These are phyloP conservation scores for Scrobipalpa atriplicella DNA, from an alignment of 2,888 invertebrate genomes.

Conservation along the genomic window DNA sequence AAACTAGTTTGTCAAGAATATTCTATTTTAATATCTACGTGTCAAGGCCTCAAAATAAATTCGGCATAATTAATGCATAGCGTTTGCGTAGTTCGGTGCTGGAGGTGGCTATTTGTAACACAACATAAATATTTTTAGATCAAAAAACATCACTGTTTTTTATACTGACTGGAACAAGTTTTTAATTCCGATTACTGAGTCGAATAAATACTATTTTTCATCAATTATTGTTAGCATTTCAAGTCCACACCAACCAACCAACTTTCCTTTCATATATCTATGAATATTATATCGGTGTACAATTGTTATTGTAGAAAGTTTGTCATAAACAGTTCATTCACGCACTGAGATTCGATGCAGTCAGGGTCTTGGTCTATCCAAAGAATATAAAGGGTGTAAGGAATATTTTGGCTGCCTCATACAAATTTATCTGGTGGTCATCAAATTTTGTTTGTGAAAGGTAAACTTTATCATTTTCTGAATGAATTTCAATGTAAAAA, in stretches of 20 bases:
- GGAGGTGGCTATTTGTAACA: background rate
- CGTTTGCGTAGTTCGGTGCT: conserved; percentile 12
- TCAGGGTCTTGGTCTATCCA: background rate
- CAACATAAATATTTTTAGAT: background rate
- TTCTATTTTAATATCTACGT: conserved; percentile 22
- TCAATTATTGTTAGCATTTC: no score
- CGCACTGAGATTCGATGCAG: background rate
- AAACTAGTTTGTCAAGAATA: conserved; percentile 25
- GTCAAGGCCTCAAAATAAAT: conserved; percentile 24
- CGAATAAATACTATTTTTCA: no score
- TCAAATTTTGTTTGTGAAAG: no score
- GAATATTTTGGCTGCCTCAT: background rate
- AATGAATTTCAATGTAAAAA: no score
- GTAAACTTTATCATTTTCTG: no score
- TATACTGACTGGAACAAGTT: no score
- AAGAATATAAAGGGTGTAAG: background rate
- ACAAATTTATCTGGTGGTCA: no score
- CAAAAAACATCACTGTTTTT: no score
- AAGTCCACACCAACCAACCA: no score
- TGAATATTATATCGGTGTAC: no score
- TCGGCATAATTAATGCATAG: conserved; percentile 11
- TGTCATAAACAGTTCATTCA: background rate
- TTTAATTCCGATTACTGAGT: no score
- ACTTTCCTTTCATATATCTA: no score
- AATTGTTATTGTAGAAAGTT: background rate